These are phyloP conservation scores for Echiichthys vipera DNA, from an alignment of 2,797 vertebrate genomes.

Conservation along the genomic window DNA sequence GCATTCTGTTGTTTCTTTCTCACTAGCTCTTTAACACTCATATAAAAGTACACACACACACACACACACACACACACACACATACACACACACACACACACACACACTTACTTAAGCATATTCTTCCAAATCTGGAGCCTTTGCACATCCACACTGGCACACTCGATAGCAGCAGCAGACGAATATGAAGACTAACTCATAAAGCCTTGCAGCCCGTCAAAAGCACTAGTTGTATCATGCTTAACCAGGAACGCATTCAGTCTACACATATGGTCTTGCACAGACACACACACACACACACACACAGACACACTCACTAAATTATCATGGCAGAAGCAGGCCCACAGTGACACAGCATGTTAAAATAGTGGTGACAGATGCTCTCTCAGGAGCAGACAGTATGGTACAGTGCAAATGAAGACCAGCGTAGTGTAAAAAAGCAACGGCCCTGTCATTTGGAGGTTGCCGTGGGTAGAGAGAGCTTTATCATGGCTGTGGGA, in stretches of 20 bases:
- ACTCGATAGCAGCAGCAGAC: constrained; percentile 25
- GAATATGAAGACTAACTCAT: constrained; percentile 30
- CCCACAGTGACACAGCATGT: constrained; percentile 55
- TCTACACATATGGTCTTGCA: constrained; percentile 18
- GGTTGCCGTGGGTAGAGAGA: constrained; percentile 12
- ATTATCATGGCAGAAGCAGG: constrained; percentile 53
- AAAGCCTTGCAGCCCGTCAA: constrained; percentile 38
- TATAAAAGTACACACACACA: background rate
- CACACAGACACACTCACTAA: constrained; percentile 15
- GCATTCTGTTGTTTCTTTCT: constrained; percentile 48
- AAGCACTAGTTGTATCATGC: constrained; percentile 17
- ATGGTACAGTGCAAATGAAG: constrained; percentile 38
- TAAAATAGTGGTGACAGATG: constrained; percentile 54
- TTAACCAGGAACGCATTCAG: constrained; percentile 1
- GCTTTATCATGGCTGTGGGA: constrained; percentile 33
- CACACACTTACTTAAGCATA: constrained; percentile 26
- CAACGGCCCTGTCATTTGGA: background rate
- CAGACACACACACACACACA: background rate
- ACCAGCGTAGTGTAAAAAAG: constrained; percentile 46
- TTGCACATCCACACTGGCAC: constrained; percentile 22
- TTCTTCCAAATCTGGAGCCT: constrained; percentile 41
- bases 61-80: background rate
- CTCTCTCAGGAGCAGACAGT: constrained; percentile 52
- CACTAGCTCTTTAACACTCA: constrained; percentile 33
- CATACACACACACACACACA: constrained; percentile 4